phyloP scores from a whole-genome alignment of 1,140 invertebrate genomes.

The Thaumatotibia leucotreta region DNA sequence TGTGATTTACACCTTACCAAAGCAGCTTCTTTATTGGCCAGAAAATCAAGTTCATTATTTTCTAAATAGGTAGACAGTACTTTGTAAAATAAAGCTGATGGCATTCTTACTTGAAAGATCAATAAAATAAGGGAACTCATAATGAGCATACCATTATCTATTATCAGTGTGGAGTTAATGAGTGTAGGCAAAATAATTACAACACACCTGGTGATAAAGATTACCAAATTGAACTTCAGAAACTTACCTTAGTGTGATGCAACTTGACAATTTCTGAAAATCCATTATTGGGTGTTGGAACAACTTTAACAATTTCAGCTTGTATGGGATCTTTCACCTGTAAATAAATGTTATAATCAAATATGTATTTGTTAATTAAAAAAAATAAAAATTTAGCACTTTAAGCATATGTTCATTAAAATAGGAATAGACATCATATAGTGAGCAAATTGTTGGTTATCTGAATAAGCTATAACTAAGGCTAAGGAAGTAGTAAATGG shows the following conservation, averaged over 20 bases:
- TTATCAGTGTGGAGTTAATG: too few species aligned
- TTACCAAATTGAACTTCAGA: conserved; percentile 10
- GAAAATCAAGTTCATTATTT: too few species aligned
- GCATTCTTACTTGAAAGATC: neutral
- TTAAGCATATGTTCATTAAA: neutral
- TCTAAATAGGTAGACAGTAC: too few species aligned
- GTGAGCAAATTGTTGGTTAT: neutral
- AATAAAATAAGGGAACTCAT: neutral
- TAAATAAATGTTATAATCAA: too few species aligned
- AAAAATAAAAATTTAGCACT: too few species aligned
- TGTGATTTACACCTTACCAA: too few species aligned
- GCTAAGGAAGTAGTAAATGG: neutral
- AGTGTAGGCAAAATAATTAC: neutral
- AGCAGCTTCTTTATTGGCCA: too few species aligned
- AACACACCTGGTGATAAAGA: neutral
- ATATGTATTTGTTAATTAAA: too few species aligned
- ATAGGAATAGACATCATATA: neutral
- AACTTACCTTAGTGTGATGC: conserved; percentile 79
- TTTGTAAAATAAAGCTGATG: neutral
- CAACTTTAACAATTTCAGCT: conserved; percentile 93
- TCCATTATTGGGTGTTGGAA: conserved; percentile 98
- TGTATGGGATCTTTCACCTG: conserved; percentile 85
- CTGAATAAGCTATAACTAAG: neutral
- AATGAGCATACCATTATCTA: neutral
- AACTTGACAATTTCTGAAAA: conserved; percentile 94